These are phyloP conservation scores for Lerista edwardsae DNA, from an alignment of 2,797 vertebrate genomes.

Conservation along the genomic window DNA sequence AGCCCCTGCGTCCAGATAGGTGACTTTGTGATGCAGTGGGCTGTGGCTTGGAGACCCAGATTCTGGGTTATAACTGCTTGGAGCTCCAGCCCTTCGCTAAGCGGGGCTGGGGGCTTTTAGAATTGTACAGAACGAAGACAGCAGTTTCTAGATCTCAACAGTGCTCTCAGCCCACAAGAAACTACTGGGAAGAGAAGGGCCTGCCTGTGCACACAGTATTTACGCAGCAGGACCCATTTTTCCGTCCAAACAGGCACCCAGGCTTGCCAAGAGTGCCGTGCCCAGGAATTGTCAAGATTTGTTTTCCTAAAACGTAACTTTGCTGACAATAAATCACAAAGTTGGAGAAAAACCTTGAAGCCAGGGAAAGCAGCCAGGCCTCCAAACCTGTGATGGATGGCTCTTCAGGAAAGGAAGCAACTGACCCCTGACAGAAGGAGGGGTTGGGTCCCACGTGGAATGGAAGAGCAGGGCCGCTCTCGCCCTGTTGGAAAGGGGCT, in stretches of 20 bases:
- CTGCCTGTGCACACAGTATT: neutral
- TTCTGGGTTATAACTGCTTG: too few species aligned
- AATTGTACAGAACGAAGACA: neutral
- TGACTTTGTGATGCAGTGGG: too few species aligned
- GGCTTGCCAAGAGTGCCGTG: conserved; percentile 17
- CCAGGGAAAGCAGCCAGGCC: neutral
- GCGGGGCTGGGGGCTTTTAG: neutral
- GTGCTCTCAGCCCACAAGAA: neutral
- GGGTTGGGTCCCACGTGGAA: neutral
- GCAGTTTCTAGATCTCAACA: neutral
- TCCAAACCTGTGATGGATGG: neutral
- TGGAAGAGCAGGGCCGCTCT: neutral
- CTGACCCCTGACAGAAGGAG: too few species aligned
- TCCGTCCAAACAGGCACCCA: neutral
- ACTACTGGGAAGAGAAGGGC: neutral
- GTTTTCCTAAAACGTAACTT: conserved; percentile 40
- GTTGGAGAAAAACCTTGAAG: conserved; percentile 33
- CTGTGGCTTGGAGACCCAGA: too few species aligned
- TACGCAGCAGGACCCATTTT: neutral
- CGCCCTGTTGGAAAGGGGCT: neutral
- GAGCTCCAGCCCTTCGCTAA: too few species aligned
- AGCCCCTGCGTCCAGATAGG: too few species aligned
- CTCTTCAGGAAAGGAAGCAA: neutral
- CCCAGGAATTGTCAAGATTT: conserved; percentile 21
- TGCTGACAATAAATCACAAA: conserved; percentile 33